Evolutionary conservation across 2,113 vertebrate genomes (phyloP).

Genomic region (Syngnathus floridae): DNA sequence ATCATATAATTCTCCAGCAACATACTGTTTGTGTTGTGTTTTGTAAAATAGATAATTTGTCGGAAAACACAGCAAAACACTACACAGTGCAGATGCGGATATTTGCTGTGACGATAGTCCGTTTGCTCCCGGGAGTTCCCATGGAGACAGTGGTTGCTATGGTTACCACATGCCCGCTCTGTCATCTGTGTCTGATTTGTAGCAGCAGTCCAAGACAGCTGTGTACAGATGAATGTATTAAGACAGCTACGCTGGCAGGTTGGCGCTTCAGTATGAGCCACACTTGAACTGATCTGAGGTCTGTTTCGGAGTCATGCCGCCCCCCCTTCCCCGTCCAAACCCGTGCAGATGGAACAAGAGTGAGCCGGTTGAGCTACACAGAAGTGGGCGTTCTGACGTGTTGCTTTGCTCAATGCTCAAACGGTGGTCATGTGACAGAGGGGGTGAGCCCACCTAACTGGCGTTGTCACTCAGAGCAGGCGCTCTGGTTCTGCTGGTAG

Average conservation of each 20-base stretch:
- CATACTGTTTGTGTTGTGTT: conserved; percentile 15
- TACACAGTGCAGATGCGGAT: conserved; percentile 35
- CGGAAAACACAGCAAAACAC: conserved; percentile 27
- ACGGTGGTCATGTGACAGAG: conserved; percentile 13
- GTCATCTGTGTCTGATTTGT: conserved; percentile 21
- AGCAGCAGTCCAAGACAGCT: conserved; percentile 53
- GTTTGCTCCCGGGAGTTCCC: conserved; percentile 37
- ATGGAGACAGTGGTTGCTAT: conserved; percentile 53
- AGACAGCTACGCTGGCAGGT: conserved; percentile 30
- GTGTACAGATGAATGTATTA: conserved; percentile 16
- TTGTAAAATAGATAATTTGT: conserved; percentile 61
- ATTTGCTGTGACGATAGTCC: conserved; percentile 51
- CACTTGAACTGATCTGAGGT: conserved; percentile 37
- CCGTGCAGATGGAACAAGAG: background rate
- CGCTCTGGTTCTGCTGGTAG: conserved; percentile 92
- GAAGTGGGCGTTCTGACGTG: conserved; percentile 33
- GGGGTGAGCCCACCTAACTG: background rate
- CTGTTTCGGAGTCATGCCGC: conserved; percentile 32
- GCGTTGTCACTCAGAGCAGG: conserved; percentile 64
- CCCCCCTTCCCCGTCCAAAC: background rate
- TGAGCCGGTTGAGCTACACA: conserved; percentile 39
- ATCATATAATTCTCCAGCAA: conserved; percentile 28
- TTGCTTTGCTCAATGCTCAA: conserved; percentile 2
- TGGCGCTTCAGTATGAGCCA: conserved; percentile 37
- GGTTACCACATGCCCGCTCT: conserved; percentile 46